phyloP scores from a whole-genome alignment of 1,140 invertebrate species.

The Amphibalanus amphitrite region DNA sequence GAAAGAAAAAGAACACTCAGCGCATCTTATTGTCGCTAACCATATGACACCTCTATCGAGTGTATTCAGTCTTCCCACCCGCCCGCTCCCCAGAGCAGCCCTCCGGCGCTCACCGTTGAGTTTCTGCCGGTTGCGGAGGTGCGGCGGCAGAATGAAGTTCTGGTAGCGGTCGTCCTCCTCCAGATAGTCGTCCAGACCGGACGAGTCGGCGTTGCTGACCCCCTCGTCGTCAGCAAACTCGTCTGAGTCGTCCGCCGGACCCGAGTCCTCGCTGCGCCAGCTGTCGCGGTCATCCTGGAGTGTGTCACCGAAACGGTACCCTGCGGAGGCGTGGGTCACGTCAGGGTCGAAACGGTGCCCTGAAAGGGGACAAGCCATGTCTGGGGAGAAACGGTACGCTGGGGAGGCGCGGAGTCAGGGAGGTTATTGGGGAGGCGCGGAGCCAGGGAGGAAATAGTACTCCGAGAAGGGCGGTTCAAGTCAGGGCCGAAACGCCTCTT shows the following conservation, averaged over 20 bases:
- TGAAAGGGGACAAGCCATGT: no score
- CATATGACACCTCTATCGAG: no score
- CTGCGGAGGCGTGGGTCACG: constrained; percentile 23
- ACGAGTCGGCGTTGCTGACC: constrained; percentile 38
- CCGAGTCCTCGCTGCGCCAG: constrained; percentile 31
- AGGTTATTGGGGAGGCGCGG: no score
- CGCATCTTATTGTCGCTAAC: no score
- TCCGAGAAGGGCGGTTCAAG: no score
- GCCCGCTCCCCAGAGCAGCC: no score
- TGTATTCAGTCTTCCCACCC: no score
- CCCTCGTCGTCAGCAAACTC: constrained; percentile 47
- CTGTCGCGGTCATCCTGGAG: constrained; percentile 49
- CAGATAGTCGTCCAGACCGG: not conserved
- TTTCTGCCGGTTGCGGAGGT: not conserved
- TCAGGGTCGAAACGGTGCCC: not conserved
- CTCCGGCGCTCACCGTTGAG: not conserved
- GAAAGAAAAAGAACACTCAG: no score
- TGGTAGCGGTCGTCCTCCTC: constrained; percentile 5
- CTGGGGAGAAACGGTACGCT: no score
- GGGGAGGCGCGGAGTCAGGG: no score
- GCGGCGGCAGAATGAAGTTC: not conserved
- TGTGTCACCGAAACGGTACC: constrained; percentile 46
- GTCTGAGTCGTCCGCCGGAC: constrained; percentile 39
- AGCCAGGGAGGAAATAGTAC: no score
- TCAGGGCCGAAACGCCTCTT: no score